Evolutionary conservation across 2,888 invertebrate species (phyloP), one percentile per base, ranked within the genome.

Genomic region (Hemicrepidius hirtus): DNA sequence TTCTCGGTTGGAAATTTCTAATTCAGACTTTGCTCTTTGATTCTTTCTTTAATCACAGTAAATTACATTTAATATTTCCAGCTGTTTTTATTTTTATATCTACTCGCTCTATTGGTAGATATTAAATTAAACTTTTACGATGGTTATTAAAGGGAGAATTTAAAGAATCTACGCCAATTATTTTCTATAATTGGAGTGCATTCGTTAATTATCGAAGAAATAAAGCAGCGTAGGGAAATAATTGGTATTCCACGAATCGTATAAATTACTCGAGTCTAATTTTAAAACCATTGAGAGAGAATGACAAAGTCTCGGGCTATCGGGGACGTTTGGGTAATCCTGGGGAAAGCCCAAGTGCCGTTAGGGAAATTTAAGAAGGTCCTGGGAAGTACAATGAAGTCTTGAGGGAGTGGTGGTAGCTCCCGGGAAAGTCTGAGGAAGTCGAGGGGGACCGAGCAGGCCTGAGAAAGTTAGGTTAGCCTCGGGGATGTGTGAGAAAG

Each of bases 111-210:
- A 57, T 57, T 21, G 57, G 37, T 37, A n/a, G n/a, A n/a, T n/a
- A 57, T 57, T 57, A 57, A 57, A 57, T 57, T 57, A 28, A n/a
- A 18, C 24, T 57, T n/a, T 57, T 57, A 57, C 35, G 28, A 35
- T 20, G 13, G 16, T 57, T 57, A 57, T 57, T 57, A 57, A 57
- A 35, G 1, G 35, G 57, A 28, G 57, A 57, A 57, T 57, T 37
- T 57, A 20, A 57, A 18, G 57, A 57, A 57, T 37, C n/a, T 12
- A 37, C 37, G 57, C 37, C 20, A 55, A 37, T 57, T 57, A 57
- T 37, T 57, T 37, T 2, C 13, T 20, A n/a, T 57, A 57, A 57
- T 57, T 57, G 37, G 32, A 20, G 16, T 32, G 32, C 32, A 16
- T 55, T 12, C 32, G 20, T 12, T 53, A 53, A 28, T 53, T 12